A percentile compares a stretch with the other conserved stretches of the same genome.
These are phyloP conservation scores for Urocitellus parryii DNA, from an alignment of 2,113 vertebrate genomes.

Conservation along the genomic window DNA sequence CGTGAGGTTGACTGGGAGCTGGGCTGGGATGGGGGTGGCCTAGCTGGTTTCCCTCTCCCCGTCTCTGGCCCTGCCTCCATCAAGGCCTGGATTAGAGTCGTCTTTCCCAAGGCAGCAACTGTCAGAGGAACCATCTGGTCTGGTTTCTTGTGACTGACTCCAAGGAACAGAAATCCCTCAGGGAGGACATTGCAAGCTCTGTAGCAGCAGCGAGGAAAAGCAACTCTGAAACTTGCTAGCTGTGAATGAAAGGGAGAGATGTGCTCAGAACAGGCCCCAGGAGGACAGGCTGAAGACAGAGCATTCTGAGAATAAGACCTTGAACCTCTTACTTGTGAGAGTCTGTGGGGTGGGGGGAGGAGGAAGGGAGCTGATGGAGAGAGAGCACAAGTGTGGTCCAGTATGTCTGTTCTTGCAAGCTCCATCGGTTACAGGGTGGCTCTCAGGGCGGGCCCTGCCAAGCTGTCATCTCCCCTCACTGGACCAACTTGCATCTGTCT, in stretches of 20 bases:
- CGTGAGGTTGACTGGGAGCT: neutral
- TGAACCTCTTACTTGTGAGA: neutral
- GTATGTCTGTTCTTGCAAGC: neutral
- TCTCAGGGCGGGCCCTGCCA: neutral
- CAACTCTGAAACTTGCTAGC: conserved; percentile 22
- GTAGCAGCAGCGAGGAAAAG: neutral
- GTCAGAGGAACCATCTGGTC: conserved; percentile 75
- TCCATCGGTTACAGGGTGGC: fast-evolving
- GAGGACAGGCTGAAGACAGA: neutral
- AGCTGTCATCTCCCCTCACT: fast-evolving
- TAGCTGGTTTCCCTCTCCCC: conserved; percentile 38
- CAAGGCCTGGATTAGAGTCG: conserved; percentile 62
- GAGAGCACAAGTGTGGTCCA: too few species aligned
- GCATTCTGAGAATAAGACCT: neutral
- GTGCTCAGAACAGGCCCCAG: neutral
- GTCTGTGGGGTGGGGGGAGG: fast-evolving
- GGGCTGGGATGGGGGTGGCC: neutral
- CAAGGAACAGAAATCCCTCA: conserved; percentile 72
- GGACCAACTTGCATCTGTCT: neutral
- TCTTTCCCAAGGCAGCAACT: conserved; percentile 76
- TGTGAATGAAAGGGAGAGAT: conserved; percentile 19
- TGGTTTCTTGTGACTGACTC: conserved; percentile 79
- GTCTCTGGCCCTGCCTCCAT: conserved; percentile 18
- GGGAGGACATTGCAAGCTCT: neutral
- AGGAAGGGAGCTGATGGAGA: neutral